Base-by-base conservation (phyloP, 2,888 invertebrate species). In the Phortica okadai region DNA sequence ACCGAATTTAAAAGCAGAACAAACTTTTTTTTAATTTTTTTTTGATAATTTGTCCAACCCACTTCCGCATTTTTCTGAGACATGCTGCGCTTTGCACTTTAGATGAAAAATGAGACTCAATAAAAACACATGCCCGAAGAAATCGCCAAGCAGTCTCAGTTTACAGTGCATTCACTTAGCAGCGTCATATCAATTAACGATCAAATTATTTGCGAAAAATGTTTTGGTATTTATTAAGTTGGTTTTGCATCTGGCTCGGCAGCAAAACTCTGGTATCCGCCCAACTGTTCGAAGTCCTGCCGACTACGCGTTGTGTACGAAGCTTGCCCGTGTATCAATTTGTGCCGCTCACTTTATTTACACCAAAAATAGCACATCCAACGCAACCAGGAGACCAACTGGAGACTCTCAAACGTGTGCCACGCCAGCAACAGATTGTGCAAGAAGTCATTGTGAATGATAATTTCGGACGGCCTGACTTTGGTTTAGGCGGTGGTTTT, bases 351-450 rank as follows among this genome's bases (percentile, higher is more conserved):
- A 78, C 82, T 1, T 59, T 82, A 7, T 81, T 75, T 25, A 78
- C 77, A 21, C 76, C 83, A 21, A 74, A 80, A 21, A n/a, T 73
- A 75, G 45, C 81, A 14, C 7, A 14, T 10, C 8, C 14, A 4
- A 21, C 56, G 33, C 33, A 42, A 2, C 66, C 42, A 11, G 44
- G 21, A 33, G 72, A 78, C 10, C 42, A 78, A 56, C 7, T 76
- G 6, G 44, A 58, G 14, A 4, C 56, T 14, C 0, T 45, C 1
- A 74, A 45, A 44, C 84, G 84, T 7, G 76, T 59, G 6, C 76
- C 82, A 25, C 81, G 83, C 0, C 84, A 85, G 33, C 88, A 83
- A 72, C 84, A 88, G 67, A 77, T 84, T 16, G 74, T 83, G 0
- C 84, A 84, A 76, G 79, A 83, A 72, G 79, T 86, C 5, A 10